These are phyloP conservation scores for Phaethon lepturus DNA, from an alignment of 2,113 vertebrate species.

Conservation along the genomic window DNA sequence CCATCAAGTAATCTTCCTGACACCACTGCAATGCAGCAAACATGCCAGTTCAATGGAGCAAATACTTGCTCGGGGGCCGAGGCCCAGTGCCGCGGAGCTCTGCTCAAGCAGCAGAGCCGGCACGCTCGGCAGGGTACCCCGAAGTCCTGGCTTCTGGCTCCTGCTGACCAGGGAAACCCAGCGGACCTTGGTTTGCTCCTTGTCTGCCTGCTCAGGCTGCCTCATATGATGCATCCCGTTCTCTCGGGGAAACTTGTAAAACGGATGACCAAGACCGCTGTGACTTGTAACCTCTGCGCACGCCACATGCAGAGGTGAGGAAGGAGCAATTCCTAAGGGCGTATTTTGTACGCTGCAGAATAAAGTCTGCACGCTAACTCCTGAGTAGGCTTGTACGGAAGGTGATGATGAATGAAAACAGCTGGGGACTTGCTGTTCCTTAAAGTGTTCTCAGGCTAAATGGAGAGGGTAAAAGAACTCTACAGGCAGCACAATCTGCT, in stretches of 20 bases:
- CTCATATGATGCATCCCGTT: background rate
- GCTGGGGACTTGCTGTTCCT: background rate
- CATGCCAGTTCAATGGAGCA: background rate
- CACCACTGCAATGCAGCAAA: background rate
- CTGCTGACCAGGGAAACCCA: background rate
- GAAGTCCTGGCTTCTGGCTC: background rate
- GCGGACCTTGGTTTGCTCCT: background rate
- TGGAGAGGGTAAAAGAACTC: background rate
- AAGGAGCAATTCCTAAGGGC: background rate
- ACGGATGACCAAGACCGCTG: fast-evolving
- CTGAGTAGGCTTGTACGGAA: background rate
- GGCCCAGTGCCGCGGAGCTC: background rate
- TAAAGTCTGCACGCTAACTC: background rate
- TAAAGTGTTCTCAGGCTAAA: background rate
- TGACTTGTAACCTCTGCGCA: background rate
- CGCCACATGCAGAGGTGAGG: background rate
- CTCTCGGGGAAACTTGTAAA: background rate
- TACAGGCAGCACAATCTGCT: background rate
- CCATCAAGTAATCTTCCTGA: background rate
- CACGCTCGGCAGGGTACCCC: fast-evolving
- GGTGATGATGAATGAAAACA: background rate
- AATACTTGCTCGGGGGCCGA: background rate
- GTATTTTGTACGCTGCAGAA: background rate
- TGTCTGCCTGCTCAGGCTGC: background rate
- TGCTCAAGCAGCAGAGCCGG: background rate